Evolutionary conservation across 2,113 vertebrate species (phyloP), one percentile per base, ranked within the genome.

Genomic region (Megaceryle torquata): DNA sequence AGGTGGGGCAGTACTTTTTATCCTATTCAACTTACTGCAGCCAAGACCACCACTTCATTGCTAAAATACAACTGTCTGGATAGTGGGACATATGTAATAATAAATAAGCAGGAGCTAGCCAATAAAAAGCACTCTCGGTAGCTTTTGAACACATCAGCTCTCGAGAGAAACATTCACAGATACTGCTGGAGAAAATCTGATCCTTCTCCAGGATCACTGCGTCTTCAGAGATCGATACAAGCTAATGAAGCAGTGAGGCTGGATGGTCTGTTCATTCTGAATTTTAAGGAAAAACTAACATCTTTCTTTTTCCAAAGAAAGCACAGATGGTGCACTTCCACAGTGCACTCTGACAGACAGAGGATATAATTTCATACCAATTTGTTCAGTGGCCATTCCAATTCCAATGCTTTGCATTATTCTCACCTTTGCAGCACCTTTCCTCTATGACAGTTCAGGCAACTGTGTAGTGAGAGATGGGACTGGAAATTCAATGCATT

Each of bases 321-420:
- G 76, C 74, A 93, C 80, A 92, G 92, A 94, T 54, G 56, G 80
- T 86, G 17, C 46, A 35, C 37, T 90, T 90, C 64, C 1, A 2
- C 37, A 33, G 60, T 8, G 5, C 60, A 26, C 37, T 53, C 63
- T 82, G 82, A 85, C 60, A 89, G 65, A 91, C 75, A 86, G 72
- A 67, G 48, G 60, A 84, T 86, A 89, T 82, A 71, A 95, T 91
- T 96, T 84, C 88, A 92, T 48, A 86, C 69, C 86, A 77, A 92
- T 90, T 88, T 90, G 71, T 93, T 93, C 76, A 91, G 86, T 88
- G 90, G 82, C 43, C n/a, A n/a, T 75, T 92, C 60, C 85, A 91
- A 18, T 68, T 89, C 94, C 86, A 87, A 41, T 7, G 70, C 39
- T 82, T 87, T 87, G 86, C 78, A 46, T 90, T 92, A 70, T 93